Base-by-base conservation (phyloP, 2,113 vertebrate species). In the Enhydra lutris region DNA sequence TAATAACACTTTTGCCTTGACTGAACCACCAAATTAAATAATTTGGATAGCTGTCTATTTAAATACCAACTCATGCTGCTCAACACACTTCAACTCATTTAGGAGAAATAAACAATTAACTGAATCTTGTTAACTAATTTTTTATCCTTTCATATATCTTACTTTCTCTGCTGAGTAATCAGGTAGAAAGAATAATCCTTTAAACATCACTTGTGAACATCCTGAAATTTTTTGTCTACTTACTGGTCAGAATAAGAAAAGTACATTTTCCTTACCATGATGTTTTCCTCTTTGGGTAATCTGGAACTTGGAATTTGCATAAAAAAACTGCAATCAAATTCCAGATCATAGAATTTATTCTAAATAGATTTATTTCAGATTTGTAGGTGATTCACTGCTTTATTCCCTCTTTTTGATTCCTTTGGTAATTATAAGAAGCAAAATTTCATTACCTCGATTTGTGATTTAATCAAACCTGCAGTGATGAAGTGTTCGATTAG, bases 391-490 rank as follows among this genome's bases (percentile, higher is more conserved):
- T 23, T 93, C 47, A 92, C 8, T 83, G 42, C 47, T 89, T 82
- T 91, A 39, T 26, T 92, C 83, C 79, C 79, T 87, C 74, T 24
- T 94, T 84, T 45, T 93, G 7, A 93, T 74, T 86, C 85, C 47
- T 91, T 20, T 76, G 29, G 67, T 88, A 85, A 88, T 92, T 45
- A 34, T 13, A 67, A 95, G 76, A 97, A 39, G 65, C 39, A 94
- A 90, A 81, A 71, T 84, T 71, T n/a, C 79, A 23, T 45, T 89
- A 63, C 42, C 24, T 52, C 85, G 57, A 92, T 90, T 88, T 94
- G 78, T 90, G 67, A 97, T 80, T 92, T 65, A 84, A 91, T 92
- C 86, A 80, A 95, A 85, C 21, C 29, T 69, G 55, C 83, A 84
- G 67, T 52, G 76, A 73, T 18, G 36, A 80, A 55, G 47, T 50